Evolutionary conservation across 2,888 invertebrate species (phyloP), one percentile per base, ranked within the genome.

Genomic region (Labia minor): DNA sequence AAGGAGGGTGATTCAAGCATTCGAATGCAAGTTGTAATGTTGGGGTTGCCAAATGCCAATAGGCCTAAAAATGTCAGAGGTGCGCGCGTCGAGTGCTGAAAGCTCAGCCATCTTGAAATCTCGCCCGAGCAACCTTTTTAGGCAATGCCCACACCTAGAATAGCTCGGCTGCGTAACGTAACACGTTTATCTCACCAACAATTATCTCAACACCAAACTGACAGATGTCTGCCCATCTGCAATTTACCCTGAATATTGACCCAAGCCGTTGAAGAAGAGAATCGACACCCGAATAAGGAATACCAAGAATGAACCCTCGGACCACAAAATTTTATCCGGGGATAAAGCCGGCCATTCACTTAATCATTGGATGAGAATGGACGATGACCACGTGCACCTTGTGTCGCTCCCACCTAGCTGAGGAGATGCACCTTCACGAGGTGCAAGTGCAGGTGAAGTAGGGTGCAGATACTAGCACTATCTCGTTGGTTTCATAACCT

Each of bases 41-140:
- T 49, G 26, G 26, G 26, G 26, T 26, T 26, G 26, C 26, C 26
- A 26, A 26, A 26, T 37, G 26, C 21, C 64, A 64, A 49, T 65
- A 19, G 49, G 61, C 65, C 49, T 65, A 37, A 65, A 49, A 11
- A 14, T 49, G 49, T 16, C 49, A 14, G 16, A 49, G 49, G 62
- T 16, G 20, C 66, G 19, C 20, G 61, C 21, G 61, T n/a, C 33
- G 49, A 26, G 63, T 37, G 64, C 65, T 67, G 70, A 66, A 16
- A 65, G 61, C 62, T 21, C 65, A 26, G 70, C 68, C 68, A 70
- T 70, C 64, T 70, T 70, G 70, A 63, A 68, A 70, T 70, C 71
- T 70, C 70, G 71, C 72, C 72, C 72, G 68, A 71, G 70, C 72
- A 69, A 71, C 77, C 77, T 75, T 77, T 77, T 78, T 78, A 76